These are phyloP conservation scores for Lucinisca nassula DNA, from an alignment of 2,888 invertebrate genomes.

Conservation along the genomic window DNA sequence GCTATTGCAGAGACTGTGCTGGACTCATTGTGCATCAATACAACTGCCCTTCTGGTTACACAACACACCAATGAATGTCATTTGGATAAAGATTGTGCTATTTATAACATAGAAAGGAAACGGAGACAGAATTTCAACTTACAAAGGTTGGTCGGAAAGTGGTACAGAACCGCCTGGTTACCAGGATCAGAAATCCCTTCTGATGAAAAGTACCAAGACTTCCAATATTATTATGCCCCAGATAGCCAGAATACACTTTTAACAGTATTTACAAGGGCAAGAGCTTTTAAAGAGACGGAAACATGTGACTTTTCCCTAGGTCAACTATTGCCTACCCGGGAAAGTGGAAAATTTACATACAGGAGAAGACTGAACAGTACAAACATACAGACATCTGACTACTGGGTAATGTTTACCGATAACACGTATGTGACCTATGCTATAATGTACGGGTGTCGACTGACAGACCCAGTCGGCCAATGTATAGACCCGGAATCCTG, in stretches of 20 bases:
- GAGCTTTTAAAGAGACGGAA: not conserved
- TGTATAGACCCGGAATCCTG: not conserved
- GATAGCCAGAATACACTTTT: not conserved
- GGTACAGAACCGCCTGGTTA: not conserved
- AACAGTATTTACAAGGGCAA: not conserved
- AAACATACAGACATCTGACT: not conserved
- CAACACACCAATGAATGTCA: not conserved
- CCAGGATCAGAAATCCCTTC: not conserved
- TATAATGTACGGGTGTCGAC: not conserved
- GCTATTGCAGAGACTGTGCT: not conserved
- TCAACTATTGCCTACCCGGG: not conserved
- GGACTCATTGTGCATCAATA: not conserved
- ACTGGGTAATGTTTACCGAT: conserved; percentile 3
- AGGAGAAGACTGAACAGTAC: not conserved
- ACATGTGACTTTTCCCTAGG: not conserved
- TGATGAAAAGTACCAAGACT: not conserved
- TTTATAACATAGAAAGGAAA: not conserved
- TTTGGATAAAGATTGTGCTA: not conserved
- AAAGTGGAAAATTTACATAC: not conserved
- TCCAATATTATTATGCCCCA: not conserved
- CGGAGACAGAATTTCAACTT: not conserved
- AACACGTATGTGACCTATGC: not conserved
- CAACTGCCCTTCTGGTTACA: not conserved
- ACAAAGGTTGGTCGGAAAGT: not conserved
- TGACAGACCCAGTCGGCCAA: not conserved